A percentile compares a stretch with the other conserved stretches of the same genome.
These are phyloP conservation scores for Melanotaenia trifasciata DNA, from an alignment of 2,797 vertebrate species.

Conservation along the genomic window DNA sequence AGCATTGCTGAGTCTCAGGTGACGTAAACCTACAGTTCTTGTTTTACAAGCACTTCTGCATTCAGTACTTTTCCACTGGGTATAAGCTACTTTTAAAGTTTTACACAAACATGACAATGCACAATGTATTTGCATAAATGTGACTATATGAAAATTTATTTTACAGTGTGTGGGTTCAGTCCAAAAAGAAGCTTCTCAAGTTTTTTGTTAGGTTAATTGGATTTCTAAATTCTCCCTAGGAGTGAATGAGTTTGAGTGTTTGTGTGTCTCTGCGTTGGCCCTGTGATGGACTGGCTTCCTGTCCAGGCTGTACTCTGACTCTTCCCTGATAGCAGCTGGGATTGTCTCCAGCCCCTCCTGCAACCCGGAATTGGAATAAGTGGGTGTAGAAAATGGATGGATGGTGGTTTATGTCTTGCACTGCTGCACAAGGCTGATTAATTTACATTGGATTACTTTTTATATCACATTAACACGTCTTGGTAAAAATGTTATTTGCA, in stretches of 20 bases:
- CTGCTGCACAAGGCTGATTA: slow-evolving; percentile 8
- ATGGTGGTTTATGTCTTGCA: background rate
- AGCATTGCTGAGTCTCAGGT: no score
- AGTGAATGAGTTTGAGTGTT: background rate
- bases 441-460: slow-evolving; percentile 18
- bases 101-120: no score
- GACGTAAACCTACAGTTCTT: no score
- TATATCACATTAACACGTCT: slow-evolving; percentile 36
- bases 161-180: background rate
- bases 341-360: background rate
- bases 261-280: background rate
- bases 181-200: background rate
- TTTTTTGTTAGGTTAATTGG: background rate
- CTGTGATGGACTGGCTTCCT: background rate
- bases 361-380: background rate
- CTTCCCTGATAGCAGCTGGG: background rate
- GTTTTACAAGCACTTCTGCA: no score
- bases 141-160: no score
- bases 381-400: background rate
- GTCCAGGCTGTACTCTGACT: background rate
- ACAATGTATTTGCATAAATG: no score
- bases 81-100: no score
- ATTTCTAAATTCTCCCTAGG: background rate
- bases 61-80: no score
- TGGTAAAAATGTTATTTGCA: slow-evolving; percentile 42